Conservation (phyloP, 2,888 invertebrate species). For the Campoletis raptor region DNA sequence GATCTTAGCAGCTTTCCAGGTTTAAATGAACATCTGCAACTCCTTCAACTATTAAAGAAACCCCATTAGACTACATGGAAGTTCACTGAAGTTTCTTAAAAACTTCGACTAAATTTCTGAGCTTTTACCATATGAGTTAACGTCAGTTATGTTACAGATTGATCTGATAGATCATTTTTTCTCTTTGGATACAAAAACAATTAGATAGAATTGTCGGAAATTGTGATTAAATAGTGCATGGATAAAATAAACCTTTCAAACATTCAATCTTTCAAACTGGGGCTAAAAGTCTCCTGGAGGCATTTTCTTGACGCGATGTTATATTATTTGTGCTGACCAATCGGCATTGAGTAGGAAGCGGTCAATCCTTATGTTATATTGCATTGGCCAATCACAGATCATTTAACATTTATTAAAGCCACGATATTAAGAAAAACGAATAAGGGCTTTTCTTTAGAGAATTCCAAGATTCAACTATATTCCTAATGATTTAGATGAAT, state of each 20-base stretch:
- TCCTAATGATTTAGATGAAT: neutral
- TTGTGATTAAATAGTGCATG: neutral
- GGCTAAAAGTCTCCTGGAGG: neutral
- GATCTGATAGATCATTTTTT: neutral
- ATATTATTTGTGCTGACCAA: neutral
- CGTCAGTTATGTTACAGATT: neutral
- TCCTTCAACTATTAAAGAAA: neutral
- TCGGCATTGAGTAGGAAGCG: neutral
- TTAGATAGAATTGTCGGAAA: neutral
- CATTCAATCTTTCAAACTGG: too few species aligned
- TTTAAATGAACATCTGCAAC: neutral
- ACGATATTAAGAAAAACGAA: neutral
- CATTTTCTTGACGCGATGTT: neutral
- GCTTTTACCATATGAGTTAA: neutral
- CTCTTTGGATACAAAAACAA: neutral
- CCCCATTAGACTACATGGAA: neutral
- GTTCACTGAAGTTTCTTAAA: neutral
- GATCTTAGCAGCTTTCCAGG: neutral
- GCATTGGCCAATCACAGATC: neutral
- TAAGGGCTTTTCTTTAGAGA: neutral
- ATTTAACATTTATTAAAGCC: neutral
- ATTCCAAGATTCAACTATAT: neutral
- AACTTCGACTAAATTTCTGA: neutral
- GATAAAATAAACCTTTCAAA: too few species aligned
- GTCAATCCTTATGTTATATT: neutral